Percentiles rank a stretch among this genome's conserved stretches.
These are phyloP conservation scores for Dissostichus mawsoni DNA, from an alignment of 2,113 vertebrate species.

Conservation along the genomic window DNA sequence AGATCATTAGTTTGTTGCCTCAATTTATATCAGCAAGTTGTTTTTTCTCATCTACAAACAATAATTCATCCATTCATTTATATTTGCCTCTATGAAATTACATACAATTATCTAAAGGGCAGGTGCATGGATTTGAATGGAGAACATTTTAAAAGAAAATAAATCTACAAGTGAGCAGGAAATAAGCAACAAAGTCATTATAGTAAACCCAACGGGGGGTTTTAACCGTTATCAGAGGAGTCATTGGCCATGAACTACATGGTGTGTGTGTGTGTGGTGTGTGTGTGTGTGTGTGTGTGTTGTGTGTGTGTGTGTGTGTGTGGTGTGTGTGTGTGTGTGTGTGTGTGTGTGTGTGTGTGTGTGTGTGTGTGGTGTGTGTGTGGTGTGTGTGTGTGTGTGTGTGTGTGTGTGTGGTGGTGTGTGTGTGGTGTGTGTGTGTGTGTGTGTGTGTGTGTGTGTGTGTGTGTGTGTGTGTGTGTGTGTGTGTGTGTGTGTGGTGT, in stretches of 20 bases:
- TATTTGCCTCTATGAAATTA: not conserved
- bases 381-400: slow-evolving; percentile 3
- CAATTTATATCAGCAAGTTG: not conserved
- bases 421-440: slow-evolving; percentile 1
- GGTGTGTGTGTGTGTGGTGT: slow-evolving; percentile 4
- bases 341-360: no score
- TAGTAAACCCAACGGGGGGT: no score
- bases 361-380: no score
- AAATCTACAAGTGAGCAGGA: not conserved
- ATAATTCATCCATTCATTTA: not conserved
- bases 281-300: no score
- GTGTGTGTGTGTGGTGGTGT: no score
- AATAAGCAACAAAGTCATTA: not conserved
- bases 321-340: no score
- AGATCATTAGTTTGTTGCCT: not conserved
- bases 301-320: no score
- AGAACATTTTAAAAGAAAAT: not conserved
- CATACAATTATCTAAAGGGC: not conserved
- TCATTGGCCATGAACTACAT: no score
- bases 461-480: slow-evolving; percentile 21
- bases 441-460: not conserved
- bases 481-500: not conserved
- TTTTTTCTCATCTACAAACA: not conserved
- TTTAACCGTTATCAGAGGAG: no score
- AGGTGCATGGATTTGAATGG: not conserved